Conservation (phyloP, 2,888 invertebrate species). For the Amorpha juglandis region DNA sequence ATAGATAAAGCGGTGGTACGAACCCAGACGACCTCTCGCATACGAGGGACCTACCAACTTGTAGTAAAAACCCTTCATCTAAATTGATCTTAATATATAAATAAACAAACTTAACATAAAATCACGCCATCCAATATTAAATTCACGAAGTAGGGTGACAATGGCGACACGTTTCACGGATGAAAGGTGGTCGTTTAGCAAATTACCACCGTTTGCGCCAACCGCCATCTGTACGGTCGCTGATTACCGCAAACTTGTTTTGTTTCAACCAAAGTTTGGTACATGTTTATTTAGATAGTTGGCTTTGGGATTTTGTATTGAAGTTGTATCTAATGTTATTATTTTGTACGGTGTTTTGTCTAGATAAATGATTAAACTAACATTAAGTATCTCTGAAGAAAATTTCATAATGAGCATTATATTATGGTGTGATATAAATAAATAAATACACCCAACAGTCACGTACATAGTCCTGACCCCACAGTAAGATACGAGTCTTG, state of each 20-base stretch:
- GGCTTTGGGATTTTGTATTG: background rate
- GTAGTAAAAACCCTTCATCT: no score
- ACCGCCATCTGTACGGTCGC: conserved; percentile 31
- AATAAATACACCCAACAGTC: no score
- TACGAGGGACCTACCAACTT: no score
- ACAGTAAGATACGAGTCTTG: no score
- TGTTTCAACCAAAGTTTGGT: conserved; percentile 15
- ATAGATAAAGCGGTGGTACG: no score
- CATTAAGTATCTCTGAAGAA: no score
- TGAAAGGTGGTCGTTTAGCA: conserved; percentile 51
- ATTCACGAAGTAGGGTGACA: conserved; percentile 40
- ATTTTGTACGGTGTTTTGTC: background rate
- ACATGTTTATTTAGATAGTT: conserved; percentile 17
- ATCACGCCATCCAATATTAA: conserved; percentile 6
- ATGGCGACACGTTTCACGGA: conserved; percentile 40
- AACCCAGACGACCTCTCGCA: no score
- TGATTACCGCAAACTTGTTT: conserved; percentile 21
- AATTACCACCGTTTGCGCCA: conserved; percentile 44
- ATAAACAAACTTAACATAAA: background rate
- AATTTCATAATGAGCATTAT: no score
- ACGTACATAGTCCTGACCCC: no score
- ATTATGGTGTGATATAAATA: no score
- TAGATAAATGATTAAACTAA: background rate
- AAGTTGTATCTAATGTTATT: background rate
- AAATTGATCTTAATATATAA: no score